phyloP scores from a whole-genome alignment of 2,797 vertebrate species.

The Miichthys miiuy region DNA sequence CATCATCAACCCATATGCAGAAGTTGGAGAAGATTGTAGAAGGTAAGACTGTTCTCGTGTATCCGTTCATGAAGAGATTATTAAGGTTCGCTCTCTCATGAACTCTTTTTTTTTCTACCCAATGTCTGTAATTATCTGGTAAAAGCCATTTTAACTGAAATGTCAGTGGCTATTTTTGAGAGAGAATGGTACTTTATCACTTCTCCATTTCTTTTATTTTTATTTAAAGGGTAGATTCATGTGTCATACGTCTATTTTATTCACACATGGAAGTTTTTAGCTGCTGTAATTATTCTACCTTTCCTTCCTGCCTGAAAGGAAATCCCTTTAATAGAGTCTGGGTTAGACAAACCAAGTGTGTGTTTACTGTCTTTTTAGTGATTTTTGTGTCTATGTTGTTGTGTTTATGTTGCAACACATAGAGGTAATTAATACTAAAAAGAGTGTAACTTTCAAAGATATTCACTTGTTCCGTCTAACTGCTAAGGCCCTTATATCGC shows the following conservation, averaged over 20 bases:
- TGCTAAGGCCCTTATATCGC: background rate
- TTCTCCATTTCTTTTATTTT: background rate
- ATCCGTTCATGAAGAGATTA: background rate
- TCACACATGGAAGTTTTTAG: background rate
- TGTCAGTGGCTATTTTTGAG: background rate
- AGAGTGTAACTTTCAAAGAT: background rate
- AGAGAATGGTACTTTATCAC: background rate
- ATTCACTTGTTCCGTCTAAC: background rate
- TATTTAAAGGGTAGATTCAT: background rate
- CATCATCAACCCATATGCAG: constrained; percentile 77
- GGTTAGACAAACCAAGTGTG: background rate
- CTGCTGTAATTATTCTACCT: background rate
- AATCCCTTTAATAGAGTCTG: background rate
- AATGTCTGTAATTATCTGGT: background rate
- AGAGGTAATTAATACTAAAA: background rate
- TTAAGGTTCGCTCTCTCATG: background rate
- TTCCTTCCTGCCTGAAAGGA: background rate
- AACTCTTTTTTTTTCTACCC: background rate
- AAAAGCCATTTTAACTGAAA: constrained; percentile 9
- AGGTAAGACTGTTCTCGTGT: constrained; percentile 66
- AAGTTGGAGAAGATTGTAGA: constrained; percentile 73
- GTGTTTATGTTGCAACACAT: background rate
- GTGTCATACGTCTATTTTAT: background rate
- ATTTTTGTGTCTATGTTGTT: background rate
- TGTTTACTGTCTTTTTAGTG: background rate